Evolutionary conservation across 2,113 vertebrate species (phyloP), one percentile per base, ranked within the genome.

Genomic region (Chamaea fasciata): DNA sequence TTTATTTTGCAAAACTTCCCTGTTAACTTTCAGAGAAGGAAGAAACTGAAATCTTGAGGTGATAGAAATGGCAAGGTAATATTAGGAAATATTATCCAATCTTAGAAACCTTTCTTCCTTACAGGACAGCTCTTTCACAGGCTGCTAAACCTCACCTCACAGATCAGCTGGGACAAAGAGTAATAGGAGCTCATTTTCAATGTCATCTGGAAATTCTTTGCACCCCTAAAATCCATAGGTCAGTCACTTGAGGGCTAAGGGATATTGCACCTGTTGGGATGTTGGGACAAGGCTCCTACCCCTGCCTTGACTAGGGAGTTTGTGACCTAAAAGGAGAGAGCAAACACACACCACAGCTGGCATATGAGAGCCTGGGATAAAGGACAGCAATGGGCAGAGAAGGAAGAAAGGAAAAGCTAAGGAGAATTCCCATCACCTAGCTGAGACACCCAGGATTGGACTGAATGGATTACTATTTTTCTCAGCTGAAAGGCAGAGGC

Each of bases 261-360:
- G 37, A 57, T 3, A 4, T 39, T 55, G 84, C 33, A 31, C 0
- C 0, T 62, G 56, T 31, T 10, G 4, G 35, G 46, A 0, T 62
- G 55, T 28, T 9, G 2, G 39, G 46, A 67, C 12, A 63, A 47
- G 3, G 46, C 31, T 89, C 20, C 41, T 35, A 8, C 2, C 26
- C 67, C 28, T 57, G 49, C 47, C 26, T 47, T 85, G 26, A 33
- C 18, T 11, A 33, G 23, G 35, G 41, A 73, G n/a, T 37, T 87
- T 26, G 30, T 41, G 41, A 47, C 39, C n/a, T 64, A 15, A 52
- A 3, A 62, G 9, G 20, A 55, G 60, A 80, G 13, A 15, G 37
- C n/a, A 92, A 80, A 89, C 26, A 57, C 9, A 28, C 41, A 11
- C 7, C 35, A 39, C 73, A 52, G 52, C 50, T 67, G 59, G 47